Base-by-base conservation (phyloP, 2,113 vertebrate genomes). In the Upupa epops region DNA sequence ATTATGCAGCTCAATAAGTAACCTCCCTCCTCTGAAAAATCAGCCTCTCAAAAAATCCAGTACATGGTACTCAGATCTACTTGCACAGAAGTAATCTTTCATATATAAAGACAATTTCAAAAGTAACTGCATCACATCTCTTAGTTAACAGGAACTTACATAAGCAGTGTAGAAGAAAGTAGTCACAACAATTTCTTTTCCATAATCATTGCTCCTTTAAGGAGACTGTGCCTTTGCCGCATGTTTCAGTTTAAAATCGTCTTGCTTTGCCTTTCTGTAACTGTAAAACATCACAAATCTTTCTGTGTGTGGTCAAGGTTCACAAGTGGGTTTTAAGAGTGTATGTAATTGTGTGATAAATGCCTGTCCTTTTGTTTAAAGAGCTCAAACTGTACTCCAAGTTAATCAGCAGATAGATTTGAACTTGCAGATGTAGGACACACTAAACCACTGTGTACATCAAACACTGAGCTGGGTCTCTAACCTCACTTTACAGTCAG, bases 381-480 rank as follows among this genome's bases (percentile, higher is more conserved):
- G 83, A 93, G 55, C 74, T 96, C 76, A 85, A 93, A 89, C 64
- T 63, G 5, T 40, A 82, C 55, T 74, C 78, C 58, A 52, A 59
- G 51, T 92, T 84, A 88, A 91, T 92, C 73, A 90, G 36, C 28
- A 70, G 78, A 72, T 6, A 69, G 61, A 68, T 94, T 96, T 91
- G 88, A 56, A 68, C 58, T 95, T 95, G 71, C 96, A 97, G 95
- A 95, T 96, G 95, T 88, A 96, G 92, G 79, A 64, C 83, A 96
- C 49, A 86, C 89, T 97, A 88, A 71, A 93, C 94, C 93, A 91
- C 15, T 17, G 29, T 0, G 1, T 24, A 25, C 32, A 25, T 25
- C 24, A 54, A 2, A 6, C 17, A 73, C 32, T 83, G 56, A 91
- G 17, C 31, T 51, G 4, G 5, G 14, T 49, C 15, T 46, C 51